Percentiles rank a stretch among this genome's conserved stretches.
Evolutionary conservation across 2,113 vertebrate species (phyloP).

Genomic region (Junco hyemalis): DNA sequence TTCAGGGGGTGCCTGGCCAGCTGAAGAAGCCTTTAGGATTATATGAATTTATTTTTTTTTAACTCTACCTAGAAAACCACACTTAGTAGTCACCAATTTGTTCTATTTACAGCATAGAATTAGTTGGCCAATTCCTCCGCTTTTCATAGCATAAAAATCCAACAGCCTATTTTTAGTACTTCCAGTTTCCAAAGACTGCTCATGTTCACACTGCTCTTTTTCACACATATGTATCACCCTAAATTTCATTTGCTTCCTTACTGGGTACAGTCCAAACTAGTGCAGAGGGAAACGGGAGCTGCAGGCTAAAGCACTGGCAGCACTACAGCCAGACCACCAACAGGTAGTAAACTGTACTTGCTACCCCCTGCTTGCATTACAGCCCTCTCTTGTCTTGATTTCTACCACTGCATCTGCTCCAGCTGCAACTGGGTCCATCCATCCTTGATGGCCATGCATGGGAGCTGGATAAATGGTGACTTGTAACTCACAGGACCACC

Average conservation of each 20-base stretch:
- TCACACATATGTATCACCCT: background rate
- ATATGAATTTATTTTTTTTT: rapidly evolving
- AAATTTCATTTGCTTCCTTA: background rate
- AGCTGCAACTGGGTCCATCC: background rate
- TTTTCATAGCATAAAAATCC: background rate
- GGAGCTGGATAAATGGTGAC: background rate
- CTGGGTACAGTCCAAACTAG: background rate
- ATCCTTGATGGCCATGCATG: rapidly evolving
- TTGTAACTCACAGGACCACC: background rate
- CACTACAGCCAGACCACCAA: background rate
- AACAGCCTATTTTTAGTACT: background rate
- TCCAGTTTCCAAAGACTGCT: background rate
- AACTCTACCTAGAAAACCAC: background rate
- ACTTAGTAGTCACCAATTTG: background rate
- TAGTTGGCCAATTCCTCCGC: background rate
- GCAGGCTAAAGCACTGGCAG: background rate
- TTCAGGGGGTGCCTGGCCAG: background rate
- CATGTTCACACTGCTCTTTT: background rate
- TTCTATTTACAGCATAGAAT: background rate
- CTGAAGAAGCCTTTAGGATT: background rate
- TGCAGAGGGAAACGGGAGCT: background rate
- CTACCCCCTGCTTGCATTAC: background rate
- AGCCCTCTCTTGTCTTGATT: background rate
- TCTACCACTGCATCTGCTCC: background rate
- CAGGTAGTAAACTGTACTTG: background rate